Evolutionary conservation across 2,888 invertebrate species (phyloP), one percentile per base, ranked within the genome.

Genomic region (Melipona bicolor): DNA sequence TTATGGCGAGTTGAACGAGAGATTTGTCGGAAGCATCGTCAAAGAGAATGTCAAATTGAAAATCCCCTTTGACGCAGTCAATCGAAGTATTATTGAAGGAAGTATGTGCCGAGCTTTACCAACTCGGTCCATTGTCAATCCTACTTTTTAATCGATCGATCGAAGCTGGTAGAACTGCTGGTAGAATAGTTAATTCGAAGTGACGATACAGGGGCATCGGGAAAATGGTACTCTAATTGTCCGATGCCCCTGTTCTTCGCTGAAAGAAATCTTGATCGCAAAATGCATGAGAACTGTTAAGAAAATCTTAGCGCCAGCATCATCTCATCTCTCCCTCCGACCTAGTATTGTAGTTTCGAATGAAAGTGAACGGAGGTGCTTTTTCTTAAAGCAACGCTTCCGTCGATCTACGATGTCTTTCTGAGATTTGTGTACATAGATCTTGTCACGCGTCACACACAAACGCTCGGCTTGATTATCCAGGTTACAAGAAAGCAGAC

Each of bases 401-500:
- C 3, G 0, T 52, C 5, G 43, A 24, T 19, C 36, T 11, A 19
- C 4, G 2, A 32, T 4, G 3, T 21, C 49, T 32, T 21, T 43
- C 43, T 11, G 43, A 43, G 32, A 21, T 17, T 17, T 54, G 27
- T 1, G 27, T 27, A 52, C 4, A 11, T 9, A 61, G 21, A 9
- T n/a, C 19, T 73, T 36, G 19, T 67, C 64, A 68, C 21, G 21
- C 56, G 54, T 70, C 27, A 71, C 56, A 67, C 56, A 71, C 43
- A 71, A 80, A 64, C 19, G n/a, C 62, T 87, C 21, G 68, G 85
- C 80, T 83, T 90, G 89, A 64, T 91, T 84, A 77, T 84, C 54
- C 81, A 95, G 95, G 93, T 91, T 95, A 92, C 91, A 95, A 93
- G 92, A 95, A 93, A 92, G 93, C 93, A 69, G 94, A 93, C 75